A percentile compares a stretch with the other conserved stretches of the same genome.
phyloP scores from a whole-genome alignment of 1,140 invertebrate species.

The Thaumetopoea pityocampa region DNA sequence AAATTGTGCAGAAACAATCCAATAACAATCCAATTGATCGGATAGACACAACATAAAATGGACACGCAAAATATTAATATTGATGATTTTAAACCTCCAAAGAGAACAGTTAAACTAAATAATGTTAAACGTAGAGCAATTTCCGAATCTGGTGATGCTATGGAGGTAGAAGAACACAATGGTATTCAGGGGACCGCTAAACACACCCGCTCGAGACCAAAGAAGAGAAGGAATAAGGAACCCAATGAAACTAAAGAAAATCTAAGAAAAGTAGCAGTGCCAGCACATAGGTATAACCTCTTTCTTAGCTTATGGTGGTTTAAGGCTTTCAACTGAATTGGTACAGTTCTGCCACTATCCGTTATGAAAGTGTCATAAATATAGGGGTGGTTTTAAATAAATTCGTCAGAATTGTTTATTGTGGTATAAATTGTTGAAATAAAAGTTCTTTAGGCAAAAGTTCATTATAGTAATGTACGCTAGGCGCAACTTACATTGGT shows the following conservation, averaged over 20 bases:
- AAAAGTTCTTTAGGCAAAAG: too few species aligned
- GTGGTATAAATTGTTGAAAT: too few species aligned
- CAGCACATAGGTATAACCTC: constrained; percentile 73
- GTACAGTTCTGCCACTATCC: too few species aligned
- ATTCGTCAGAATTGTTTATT: too few species aligned
- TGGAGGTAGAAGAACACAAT: constrained; percentile 81
- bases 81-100: constrained; percentile 76
- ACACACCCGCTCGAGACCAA: constrained; percentile 61
- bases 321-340: too few species aligned
- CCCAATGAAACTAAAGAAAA: constrained; percentile 77
- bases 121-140: constrained; percentile 74
- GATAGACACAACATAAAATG: constrained; percentile 34
- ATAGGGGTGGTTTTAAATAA: too few species aligned
- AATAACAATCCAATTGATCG: constrained; percentile 1
- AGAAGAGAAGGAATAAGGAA: constrained; percentile 74
- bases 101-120: constrained; percentile 67
- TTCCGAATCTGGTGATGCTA: constrained; percentile 67
- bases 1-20: constrained; percentile 1
- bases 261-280: constrained; percentile 80
- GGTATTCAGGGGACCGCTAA: constrained; percentile 79
- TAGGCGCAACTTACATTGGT: too few species aligned
- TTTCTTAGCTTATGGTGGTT: constrained; percentile 1
- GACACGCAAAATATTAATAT: constrained; percentile 75
- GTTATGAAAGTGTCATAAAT: too few species aligned
- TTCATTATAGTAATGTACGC: too few species aligned